Base-by-base conservation (phyloP, 1,140 invertebrate genomes). In the Drosophila orena region DNA sequence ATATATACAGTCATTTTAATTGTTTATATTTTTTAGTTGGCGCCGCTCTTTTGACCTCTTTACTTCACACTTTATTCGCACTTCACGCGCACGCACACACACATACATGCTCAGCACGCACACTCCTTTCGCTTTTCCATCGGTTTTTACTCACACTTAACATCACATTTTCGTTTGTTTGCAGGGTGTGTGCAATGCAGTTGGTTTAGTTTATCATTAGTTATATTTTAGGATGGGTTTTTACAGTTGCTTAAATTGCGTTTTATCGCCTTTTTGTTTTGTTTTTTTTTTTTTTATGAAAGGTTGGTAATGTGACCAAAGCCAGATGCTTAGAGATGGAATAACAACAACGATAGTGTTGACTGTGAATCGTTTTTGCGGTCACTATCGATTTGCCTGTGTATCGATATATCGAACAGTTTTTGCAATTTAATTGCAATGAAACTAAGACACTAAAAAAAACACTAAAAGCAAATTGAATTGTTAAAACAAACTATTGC, bases 91-190 rank as follows among this genome's bases (percentile, higher is more conserved):
- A 71, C 65, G 60, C 54, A 56, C 44, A 70, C 59, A 52, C 27
- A 30, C 30, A 30, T 7, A 10, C 35, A 44, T 47, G 14, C 56
- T 17, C 11, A n/a, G 56, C 50, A 59, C 47, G 44, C 38, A 34
- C 55, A 49, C 38, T 77, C 61, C 20, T 69, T 54, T 52, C 62
- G 49, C 34, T 24, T 50, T 61, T 59, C 47, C 59, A 68, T 57
- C 14, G 34, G 56, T 35, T 58, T 50, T 61, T 68, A 88, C 83
- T 88, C 62, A 88, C 77, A 75, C 80, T 83, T 77, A 81, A 79
- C 79, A 86, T 86, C 83, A 86, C 81, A 88, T 86, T 88, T 88
- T 64, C 27, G n/a, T 59, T 60, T 60, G 20, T 68, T 65, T 50
- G 15, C 38, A 35, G 60, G 35, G 43, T 61, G 59, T 64, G 59